Conservation (phyloP, 1,140 invertebrate genomes). For the Limonius californicus region DNA sequence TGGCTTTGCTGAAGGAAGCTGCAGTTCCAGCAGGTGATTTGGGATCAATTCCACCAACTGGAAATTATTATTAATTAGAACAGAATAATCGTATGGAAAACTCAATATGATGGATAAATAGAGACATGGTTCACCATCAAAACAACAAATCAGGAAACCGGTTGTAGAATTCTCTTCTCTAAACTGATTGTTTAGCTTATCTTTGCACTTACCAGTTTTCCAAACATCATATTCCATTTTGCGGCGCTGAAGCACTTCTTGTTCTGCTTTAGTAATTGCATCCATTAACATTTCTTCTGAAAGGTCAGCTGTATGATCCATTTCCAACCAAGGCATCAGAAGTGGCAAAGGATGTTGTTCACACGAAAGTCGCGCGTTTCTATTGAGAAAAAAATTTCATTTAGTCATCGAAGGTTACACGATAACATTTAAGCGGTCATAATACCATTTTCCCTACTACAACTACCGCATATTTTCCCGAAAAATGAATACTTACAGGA, state of each 20-base stretch:
- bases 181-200: background rate
- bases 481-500: slow-evolving; percentile 75
- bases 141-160: too few relatives aligned
- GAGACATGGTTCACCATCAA: too few relatives aligned
- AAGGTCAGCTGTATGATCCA: slow-evolving; percentile 49
- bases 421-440: too few relatives aligned
- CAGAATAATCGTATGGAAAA: too few relatives aligned
- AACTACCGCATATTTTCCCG: too few relatives aligned
- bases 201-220: slow-evolving; percentile 54
- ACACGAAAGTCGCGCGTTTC: slow-evolving; percentile 76
- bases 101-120: too few relatives aligned
- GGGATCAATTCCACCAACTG: slow-evolving; percentile 73
- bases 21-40: slow-evolving; percentile 82
- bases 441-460: too few relatives aligned
- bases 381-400: slow-evolving; percentile 45
- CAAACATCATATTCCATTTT: slow-evolving; percentile 75
- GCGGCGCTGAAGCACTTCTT: slow-evolving; percentile 66
- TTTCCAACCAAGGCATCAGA: slow-evolving; percentile 61
- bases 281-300: slow-evolving; percentile 57
- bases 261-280: slow-evolving; percentile 70
- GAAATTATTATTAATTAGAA: slow-evolving; percentile 27
- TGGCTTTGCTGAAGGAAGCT: slow-evolving; percentile 84
- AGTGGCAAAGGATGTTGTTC: slow-evolving; percentile 64
- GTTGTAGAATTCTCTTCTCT: too few relatives aligned
- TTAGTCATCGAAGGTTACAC: background rate